Evolutionary conservation across 2,888 invertebrate genomes (phyloP).

Genomic region (Balanococcus diminutus): DNA sequence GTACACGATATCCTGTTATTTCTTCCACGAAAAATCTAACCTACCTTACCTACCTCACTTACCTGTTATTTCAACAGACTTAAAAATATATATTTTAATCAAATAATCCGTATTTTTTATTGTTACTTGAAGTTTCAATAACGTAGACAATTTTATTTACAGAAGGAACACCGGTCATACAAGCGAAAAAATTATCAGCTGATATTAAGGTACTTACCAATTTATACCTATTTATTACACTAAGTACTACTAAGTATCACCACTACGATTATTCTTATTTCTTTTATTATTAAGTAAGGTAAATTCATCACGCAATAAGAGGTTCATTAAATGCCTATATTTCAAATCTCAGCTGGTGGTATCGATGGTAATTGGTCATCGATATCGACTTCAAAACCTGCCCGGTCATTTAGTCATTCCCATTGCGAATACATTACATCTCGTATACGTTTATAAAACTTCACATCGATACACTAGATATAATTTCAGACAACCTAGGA

Average conservation of each 20-base stretch:
- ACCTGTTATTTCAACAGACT: too few species aligned
- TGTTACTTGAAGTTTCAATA: not conserved
- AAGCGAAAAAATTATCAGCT: slow-evolving; percentile 46
- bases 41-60: too few species aligned
- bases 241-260: too few species aligned
- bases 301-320: not conserved
- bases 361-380: not conserved
- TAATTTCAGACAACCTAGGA: not conserved
- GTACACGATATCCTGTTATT: too few species aligned
- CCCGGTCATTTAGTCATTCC: not conserved
- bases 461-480: not conserved
- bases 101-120: not conserved
- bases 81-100: too few species aligned
- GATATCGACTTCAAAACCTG: not conserved
- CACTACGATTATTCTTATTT: not conserved
- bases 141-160: slow-evolving; percentile 20
- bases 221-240: too few species aligned
- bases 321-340: not conserved
- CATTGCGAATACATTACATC: not conserved
- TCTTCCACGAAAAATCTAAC: too few species aligned
- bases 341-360: not conserved
- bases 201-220: slow-evolving; percentile 45
- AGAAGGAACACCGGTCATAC: slow-evolving; percentile 57
- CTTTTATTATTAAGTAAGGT: not conserved
- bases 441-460: not conserved